Percentiles rank a stretch among this genome's conserved stretches.
These are phyloP conservation scores for Bolinopsis microptera DNA, from an alignment of 37 sponge, comb jelly and placozoan species.

Conservation along the genomic window DNA sequence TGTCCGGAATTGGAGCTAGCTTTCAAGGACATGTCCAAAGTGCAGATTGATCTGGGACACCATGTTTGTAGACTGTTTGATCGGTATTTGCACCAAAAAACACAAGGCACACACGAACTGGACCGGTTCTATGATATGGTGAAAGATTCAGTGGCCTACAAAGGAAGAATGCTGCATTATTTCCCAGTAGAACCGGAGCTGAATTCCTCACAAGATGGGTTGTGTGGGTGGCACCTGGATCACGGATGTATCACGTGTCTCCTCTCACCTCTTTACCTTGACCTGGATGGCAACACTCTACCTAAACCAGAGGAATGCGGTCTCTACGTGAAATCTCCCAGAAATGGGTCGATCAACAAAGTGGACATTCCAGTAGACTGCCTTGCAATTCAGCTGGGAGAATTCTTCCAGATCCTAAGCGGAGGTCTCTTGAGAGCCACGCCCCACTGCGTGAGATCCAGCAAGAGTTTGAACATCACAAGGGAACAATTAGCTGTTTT, in stretches of 20 bases:
- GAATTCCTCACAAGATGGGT: background rate
- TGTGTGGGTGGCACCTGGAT: constrained; percentile 56
- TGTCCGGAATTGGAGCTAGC: background rate
- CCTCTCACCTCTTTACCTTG: background rate
- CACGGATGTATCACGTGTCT: constrained; percentile 31
- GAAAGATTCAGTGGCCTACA: background rate
- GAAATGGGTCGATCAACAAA: background rate
- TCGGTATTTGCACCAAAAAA: background rate
- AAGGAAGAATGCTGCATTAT: constrained; percentile 33
- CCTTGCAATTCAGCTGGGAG: constrained; percentile 28
- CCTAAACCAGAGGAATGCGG: background rate
- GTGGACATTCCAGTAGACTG: constrained; percentile 24
- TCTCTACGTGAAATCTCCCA: background rate
- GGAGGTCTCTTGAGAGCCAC: constrained; percentile 10
- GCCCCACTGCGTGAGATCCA: constrained; percentile 41
- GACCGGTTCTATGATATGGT: background rate
- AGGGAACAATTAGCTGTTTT: constrained; percentile 47
- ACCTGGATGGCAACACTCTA: background rate
- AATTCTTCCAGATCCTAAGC: constrained; percentile 10
- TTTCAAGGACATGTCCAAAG: background rate
- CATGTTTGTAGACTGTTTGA: background rate
- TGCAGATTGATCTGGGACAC: background rate
- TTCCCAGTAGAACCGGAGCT: constrained; percentile 8
- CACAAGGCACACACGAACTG: background rate
- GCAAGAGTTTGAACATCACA: background rate